Conservation (phyloP, 2,888 invertebrate genomes). For the Synanthedon myopaeformis region DNA sequence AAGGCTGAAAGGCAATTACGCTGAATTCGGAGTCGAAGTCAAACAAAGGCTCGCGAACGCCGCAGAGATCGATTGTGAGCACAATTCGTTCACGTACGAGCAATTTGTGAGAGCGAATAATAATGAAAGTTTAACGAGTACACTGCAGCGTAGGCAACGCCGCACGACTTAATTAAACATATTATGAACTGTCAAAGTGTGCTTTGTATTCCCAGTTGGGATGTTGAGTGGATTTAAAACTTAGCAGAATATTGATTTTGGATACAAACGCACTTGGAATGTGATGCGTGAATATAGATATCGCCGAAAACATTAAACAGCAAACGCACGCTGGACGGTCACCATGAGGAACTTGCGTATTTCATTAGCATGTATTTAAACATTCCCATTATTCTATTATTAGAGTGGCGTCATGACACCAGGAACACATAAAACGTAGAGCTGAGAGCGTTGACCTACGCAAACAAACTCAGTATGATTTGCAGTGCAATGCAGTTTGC, state of each 20-base stretch:
- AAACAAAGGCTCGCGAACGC: slow-evolving; percentile 60
- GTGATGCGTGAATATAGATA: not conserved
- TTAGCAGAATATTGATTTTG: not conserved
- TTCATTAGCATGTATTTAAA: slow-evolving; percentile 46
- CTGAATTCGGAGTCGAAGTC: slow-evolving; percentile 67
- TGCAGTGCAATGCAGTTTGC: slow-evolving; percentile 63
- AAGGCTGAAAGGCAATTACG: slow-evolving; percentile 69
- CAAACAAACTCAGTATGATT: slow-evolving; percentile 64
- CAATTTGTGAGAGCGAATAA: slow-evolving; percentile 62
- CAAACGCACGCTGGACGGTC: not conserved
- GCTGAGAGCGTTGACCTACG: slow-evolving; percentile 60
- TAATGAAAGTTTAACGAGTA: slow-evolving; percentile 67
- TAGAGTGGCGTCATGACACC: slow-evolving; percentile 64
- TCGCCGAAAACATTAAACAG: not conserved
- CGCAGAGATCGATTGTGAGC: slow-evolving; percentile 61
- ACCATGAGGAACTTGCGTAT: slow-evolving; percentile 38
- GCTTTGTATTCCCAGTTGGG: not conserved
- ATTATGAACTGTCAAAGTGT: slow-evolving; percentile 36
- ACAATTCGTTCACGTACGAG: slow-evolving; percentile 64
- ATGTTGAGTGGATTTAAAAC: not conserved
- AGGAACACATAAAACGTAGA: slow-evolving; percentile 65
- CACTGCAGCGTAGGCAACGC: slow-evolving; percentile 34
- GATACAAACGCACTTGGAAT: not conserved
- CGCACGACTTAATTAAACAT: slow-evolving; percentile 54
- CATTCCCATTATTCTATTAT: slow-evolving; percentile 64